Evolutionary conservation across 2,113 vertebrate species (phyloP).

Genomic region (Pristiophorus japonicus): DNA sequence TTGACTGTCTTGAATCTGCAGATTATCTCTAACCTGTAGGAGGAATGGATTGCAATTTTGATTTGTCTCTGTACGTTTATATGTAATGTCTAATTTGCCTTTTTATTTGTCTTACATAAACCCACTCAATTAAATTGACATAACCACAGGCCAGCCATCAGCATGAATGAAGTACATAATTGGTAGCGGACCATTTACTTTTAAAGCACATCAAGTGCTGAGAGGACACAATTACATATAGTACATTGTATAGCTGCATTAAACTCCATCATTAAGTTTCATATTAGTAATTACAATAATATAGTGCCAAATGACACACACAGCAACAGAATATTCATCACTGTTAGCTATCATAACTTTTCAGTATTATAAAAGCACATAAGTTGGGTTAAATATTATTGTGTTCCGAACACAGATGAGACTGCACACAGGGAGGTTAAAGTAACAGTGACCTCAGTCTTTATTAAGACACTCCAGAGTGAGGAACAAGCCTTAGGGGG

Average conservation of each 20-base stretch:
- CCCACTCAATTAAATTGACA: not conserved
- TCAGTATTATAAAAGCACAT: not conserved
- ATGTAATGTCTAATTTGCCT: not conserved
- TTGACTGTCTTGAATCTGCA: not conserved
- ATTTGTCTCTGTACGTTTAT: not conserved
- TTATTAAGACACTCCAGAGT: too few species aligned
- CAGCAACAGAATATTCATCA: not conserved
- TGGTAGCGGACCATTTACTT: not conserved
- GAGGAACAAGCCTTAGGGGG: too few species aligned
- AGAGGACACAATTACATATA: not conserved
- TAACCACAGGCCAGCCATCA: not conserved
- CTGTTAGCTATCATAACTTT: not conserved
- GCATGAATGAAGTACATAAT: not conserved
- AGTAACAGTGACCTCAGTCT: too few species aligned
- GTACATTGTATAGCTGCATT: not conserved
- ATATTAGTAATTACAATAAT: too few species aligned
- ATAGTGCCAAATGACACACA: not conserved
- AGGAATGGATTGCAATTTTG: slow-evolving; percentile 2
- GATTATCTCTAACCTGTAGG: not conserved
- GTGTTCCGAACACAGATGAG: too few species aligned
- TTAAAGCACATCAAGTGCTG: not conserved
- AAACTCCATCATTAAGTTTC: not conserved
- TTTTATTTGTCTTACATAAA: not conserved
- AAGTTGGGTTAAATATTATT: not conserved
- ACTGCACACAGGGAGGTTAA: too few species aligned